Evolutionary conservation across 2,888 invertebrate genomes (phyloP).

Genomic region (Orgyia antiqua): DNA sequence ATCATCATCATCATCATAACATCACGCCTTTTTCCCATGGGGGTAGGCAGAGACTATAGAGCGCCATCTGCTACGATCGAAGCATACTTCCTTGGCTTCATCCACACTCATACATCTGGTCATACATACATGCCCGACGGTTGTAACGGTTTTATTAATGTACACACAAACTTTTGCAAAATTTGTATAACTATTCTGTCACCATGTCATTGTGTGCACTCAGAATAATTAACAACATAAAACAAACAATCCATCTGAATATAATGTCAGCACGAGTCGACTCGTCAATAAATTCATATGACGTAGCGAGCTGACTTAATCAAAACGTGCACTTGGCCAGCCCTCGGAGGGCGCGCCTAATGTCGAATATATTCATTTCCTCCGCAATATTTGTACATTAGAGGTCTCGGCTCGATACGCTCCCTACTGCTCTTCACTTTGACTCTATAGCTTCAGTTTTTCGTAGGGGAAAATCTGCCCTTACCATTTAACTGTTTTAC

Average conservation of each 20-base stretch:
- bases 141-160: too few species aligned
- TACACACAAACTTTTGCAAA: too few species aligned
- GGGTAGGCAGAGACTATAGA: too few species aligned
- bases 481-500: constrained; percentile 29
- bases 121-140: too few species aligned
- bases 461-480: constrained; percentile 34
- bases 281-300: constrained; percentile 62
- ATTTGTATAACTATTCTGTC: too few species aligned
- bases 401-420: constrained; percentile 72
- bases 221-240: too few species aligned
- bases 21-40: too few species aligned
- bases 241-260: constrained; percentile 38
- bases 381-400: constrained; percentile 78
- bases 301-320: constrained; percentile 58
- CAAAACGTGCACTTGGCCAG: constrained; percentile 59
- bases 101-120: too few species aligned
- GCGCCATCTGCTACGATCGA: too few species aligned
- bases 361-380: constrained; percentile 73
- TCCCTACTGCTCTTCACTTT: constrained; percentile 48
- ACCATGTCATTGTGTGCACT: too few species aligned
- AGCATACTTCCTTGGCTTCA: too few species aligned
- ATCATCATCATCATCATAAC: too few species aligned
- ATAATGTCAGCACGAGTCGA: constrained; percentile 41
- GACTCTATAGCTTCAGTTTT: constrained; percentile 54
- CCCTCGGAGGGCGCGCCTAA: constrained; percentile 22